These are phyloP conservation scores for Tylochromis polylepis DNA, from an alignment of 2,113 vertebrate genomes.

Conservation along the genomic window DNA sequence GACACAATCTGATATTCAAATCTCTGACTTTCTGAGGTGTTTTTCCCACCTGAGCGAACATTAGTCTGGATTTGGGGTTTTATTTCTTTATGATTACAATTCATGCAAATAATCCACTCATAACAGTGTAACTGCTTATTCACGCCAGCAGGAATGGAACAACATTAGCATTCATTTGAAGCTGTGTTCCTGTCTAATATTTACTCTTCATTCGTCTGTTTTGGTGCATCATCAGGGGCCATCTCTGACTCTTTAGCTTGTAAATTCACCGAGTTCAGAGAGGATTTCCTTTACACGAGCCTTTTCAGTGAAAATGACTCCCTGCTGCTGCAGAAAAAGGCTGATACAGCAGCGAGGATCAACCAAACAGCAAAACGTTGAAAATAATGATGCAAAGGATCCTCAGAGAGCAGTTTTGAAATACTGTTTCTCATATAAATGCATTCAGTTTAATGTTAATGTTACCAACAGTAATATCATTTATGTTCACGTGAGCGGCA, in stretches of 20 bases:
- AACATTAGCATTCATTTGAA: neutral
- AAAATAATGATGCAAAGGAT: neutral
- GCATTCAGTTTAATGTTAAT: neutral
- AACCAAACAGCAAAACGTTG: neutral
- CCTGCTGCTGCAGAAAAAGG: neutral
- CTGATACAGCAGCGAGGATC: neutral
- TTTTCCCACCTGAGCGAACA: too few species aligned
- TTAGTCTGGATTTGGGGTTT: too few species aligned
- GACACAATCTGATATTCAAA: too few species aligned
- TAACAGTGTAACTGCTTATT: too few species aligned
- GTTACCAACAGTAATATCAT: neutral
- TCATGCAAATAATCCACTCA: too few species aligned
- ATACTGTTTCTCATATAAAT: neutral
- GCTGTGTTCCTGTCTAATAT: neutral
- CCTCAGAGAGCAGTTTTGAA: neutral
- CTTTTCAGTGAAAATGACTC: neutral
- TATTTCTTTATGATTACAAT: too few species aligned
- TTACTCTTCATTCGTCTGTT: neutral
- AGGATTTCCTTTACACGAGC: neutral
- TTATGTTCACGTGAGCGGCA: accelerated
- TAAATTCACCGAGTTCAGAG: neutral
- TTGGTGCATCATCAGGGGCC: neutral
- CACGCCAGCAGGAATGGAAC: neutral
- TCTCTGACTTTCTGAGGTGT: too few species aligned
- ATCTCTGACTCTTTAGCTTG: neutral